Evolutionary conservation across 64 coral and sea anemone species (phyloP).

Genomic region (Orbicella faveolata): DNA sequence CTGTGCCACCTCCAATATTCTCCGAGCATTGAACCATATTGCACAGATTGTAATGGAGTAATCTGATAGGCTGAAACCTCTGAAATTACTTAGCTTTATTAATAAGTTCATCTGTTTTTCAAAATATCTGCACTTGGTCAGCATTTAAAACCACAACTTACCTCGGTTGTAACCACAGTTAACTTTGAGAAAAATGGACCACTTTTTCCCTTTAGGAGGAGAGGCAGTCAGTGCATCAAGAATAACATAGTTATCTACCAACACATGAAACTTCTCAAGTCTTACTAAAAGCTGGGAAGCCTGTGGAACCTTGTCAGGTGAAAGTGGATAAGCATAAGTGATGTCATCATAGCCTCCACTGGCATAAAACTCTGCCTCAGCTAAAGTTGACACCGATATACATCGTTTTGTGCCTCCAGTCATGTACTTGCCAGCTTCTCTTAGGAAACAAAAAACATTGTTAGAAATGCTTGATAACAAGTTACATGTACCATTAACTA

Average conservation of each 20-base stretch:
- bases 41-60: too few species aligned
- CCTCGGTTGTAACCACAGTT: constrained; percentile 86
- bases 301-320: constrained; percentile 83
- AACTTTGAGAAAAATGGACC: constrained; percentile 80
- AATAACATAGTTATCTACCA: constrained; percentile 75
- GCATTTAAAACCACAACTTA: not conserved
- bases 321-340: constrained; percentile 92
- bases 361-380: constrained; percentile 89
- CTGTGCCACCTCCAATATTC: too few species aligned
- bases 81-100: too few species aligned
- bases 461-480: not conserved
- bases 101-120: too few species aligned
- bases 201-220: constrained; percentile 62
- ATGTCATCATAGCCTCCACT: constrained; percentile 85
- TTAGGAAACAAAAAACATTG: not conserved
- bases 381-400: constrained; percentile 86
- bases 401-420: constrained; percentile 64
- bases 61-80: too few species aligned
- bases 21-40: too few species aligned
- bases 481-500: too few species aligned
- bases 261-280: constrained; percentile 72
- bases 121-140: not conserved
- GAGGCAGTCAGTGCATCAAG: constrained; percentile 52
- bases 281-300: constrained; percentile 47
- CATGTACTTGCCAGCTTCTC: constrained; percentile 83